phyloP scores from a whole-genome alignment of 2,888 invertebrate species.

The Macaria notata region DNA sequence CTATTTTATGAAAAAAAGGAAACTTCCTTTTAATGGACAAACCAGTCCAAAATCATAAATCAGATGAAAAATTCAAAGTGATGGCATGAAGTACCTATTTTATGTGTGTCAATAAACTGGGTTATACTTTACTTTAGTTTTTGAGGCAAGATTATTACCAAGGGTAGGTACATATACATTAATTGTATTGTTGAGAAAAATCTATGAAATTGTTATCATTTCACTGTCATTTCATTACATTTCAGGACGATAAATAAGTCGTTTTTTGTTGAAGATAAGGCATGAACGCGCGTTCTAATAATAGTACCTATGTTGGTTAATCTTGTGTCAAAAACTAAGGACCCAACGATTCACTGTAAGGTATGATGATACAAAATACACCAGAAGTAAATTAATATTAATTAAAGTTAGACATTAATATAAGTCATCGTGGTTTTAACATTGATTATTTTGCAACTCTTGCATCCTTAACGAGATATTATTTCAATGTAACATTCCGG shows the following conservation, averaged over 20 bases:
- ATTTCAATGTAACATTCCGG: too few relatives aligned
- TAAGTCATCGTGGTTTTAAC: slow-evolving; percentile 11
- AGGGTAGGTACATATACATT: too few relatives aligned
- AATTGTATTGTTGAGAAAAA: too few relatives aligned
- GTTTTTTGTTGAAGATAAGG: not conserved
- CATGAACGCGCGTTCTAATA: not conserved
- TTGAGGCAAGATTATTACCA: slow-evolving; percentile 20
- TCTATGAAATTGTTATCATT: too few relatives aligned
- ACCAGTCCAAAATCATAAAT: too few relatives aligned
- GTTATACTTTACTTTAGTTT: slow-evolving; percentile 21
- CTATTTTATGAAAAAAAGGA: too few relatives aligned
- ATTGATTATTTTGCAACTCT: not conserved
- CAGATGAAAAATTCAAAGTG: too few relatives aligned
- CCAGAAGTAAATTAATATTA: slow-evolving; percentile 58
- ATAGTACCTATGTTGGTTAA: too few relatives aligned
- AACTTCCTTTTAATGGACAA: too few relatives aligned
- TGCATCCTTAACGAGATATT: not conserved
- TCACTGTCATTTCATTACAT: not conserved
- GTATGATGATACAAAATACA: slow-evolving; percentile 69
- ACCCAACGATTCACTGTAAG: slow-evolving; percentile 72
- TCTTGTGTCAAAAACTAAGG: slow-evolving; percentile 58
- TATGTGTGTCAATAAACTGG: slow-evolving; percentile 25
- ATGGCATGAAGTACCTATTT: not conserved
- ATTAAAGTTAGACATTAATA: slow-evolving; percentile 39
- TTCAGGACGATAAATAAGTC: not conserved